Evolutionary conservation across 30 jellyfish, hydroid and myxozoan genomes (phyloP), one percentile per base, ranked within the genome.

Genomic region (Hydractinia echinata): DNA sequence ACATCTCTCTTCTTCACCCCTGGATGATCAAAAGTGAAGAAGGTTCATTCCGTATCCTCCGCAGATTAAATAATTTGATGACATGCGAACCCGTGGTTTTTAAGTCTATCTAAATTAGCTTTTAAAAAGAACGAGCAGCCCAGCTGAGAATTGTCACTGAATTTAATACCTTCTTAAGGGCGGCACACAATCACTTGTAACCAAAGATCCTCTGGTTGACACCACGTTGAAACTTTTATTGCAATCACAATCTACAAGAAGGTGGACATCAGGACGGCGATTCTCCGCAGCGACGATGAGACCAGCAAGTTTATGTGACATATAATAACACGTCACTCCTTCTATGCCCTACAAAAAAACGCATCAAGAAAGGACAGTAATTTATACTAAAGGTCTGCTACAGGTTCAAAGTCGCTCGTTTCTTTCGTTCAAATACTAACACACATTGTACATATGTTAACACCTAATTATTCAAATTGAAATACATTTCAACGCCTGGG

Each of bases 231-330:
- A 85, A 55, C 97, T 90, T 5, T 90, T 84, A 14, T 73, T 16
- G 54, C 97, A 90, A 83, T 90, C 86, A 73, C 97, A 90, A 44
- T 85, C 95, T 21, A 90, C 84, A 50, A 67, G 93, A 55, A 90
- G 79, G 77, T 66, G 86, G 80, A 85, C 85, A 54, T 90, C 91
- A 9, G 83, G n/a, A 39, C 95, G 84, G 49, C 97, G 92, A 81
- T 90, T 90, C 67, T 90, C 97, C 5, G 97, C 97, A 13, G 95
- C 95, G 0, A 90, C 89, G 54, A 90, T 77, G 76, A 90, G 66
- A n/a, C 97, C 97, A 56, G 97, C 88, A 83, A 90, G 71, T 55
- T 85, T 86, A 64, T 84, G 68, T 7, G 97, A 90, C 51, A 90
- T 55, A 56, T 90, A 90, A 67, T 90, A 90, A 73, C 97, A 90